phyloP scores from a whole-genome alignment of 2,888 invertebrate genomes.

The Petrolisthes cinctipes region DNA sequence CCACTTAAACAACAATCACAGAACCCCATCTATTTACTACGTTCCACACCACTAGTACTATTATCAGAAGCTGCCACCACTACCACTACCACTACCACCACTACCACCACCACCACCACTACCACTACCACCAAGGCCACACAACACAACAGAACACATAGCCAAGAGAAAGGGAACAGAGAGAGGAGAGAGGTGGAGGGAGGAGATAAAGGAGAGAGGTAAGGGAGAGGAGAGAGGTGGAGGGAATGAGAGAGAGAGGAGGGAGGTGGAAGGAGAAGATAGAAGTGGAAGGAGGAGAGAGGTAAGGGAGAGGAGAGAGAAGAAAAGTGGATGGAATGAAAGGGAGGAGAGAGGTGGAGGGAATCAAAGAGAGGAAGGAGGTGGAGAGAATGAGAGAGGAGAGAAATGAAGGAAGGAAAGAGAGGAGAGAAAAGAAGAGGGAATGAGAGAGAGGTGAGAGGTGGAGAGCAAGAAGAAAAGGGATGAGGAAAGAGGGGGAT shows the following conservation, averaged over 20 bases:
- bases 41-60: no score
- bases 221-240: no score
- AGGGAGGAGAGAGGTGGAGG: no score
- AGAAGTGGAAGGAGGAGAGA: not conserved
- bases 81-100: no score
- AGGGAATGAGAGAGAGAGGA: not conserved
- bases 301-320: not conserved
- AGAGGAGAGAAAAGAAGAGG: not conserved
- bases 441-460: not conserved
- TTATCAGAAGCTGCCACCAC: no score
- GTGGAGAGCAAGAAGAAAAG: not conserved
- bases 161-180: not conserved
- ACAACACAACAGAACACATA: no score
- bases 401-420: not conserved
- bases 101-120: no score
- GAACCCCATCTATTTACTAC: no score
- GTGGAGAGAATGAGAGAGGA: not conserved
- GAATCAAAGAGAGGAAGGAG: not conserved
- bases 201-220: not conserved
- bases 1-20: no score
- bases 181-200: constrained; percentile 9
- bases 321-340: not conserved
- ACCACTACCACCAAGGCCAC: no score
- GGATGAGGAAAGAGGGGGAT: not conserved
- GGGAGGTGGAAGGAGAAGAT: not conserved